phyloP scores from a whole-genome alignment of 1,140 invertebrate species.

The Dendroctonus valens region DNA sequence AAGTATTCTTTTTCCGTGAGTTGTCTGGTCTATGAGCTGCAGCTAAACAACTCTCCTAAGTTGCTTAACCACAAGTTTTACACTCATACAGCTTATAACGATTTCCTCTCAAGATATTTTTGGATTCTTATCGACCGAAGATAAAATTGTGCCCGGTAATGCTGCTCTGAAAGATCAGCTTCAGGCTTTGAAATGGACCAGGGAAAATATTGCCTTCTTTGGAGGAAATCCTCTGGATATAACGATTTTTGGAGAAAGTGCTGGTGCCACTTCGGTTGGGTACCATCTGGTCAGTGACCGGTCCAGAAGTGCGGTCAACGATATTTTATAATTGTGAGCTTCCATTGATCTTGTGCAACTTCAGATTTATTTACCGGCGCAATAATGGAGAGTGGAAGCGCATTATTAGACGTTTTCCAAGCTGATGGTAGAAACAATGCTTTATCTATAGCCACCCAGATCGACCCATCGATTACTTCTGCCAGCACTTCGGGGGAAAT shows the following conservation, averaged over 20 bases:
- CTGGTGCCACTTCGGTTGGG: slow-evolving; percentile 61
- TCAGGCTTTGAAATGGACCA: slow-evolving; percentile 66
- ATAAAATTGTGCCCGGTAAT: slow-evolving; percentile 62
- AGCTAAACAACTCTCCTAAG: too few relatives aligned
- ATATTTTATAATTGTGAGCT: background rate
- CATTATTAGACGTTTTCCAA: slow-evolving; percentile 5
- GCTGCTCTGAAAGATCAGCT: slow-evolving; percentile 73
- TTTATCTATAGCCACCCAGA: background rate
- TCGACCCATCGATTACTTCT: slow-evolving; percentile 1
- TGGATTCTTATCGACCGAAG: slow-evolving; percentile 58
- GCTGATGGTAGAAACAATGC: slow-evolving; percentile 4
- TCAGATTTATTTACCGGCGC: slow-evolving; percentile 11
- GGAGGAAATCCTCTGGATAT: slow-evolving; percentile 69
- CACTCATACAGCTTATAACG: too few relatives aligned
- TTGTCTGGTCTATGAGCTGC: too few relatives aligned
- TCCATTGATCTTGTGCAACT: background rate
- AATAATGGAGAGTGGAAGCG: slow-evolving; percentile 18
- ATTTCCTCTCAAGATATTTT: slow-evolving; percentile 44
- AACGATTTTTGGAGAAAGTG: slow-evolving; percentile 67
- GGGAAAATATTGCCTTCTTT: slow-evolving; percentile 65
- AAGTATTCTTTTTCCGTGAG: too few relatives aligned
- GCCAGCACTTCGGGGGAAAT: slow-evolving; percentile 8
- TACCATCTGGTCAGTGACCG: slow-evolving; percentile 67
- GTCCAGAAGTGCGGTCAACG: slow-evolving; percentile 53
- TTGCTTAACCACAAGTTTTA: too few relatives aligned